Evolutionary conservation across 2,113 vertebrate genomes (phyloP).

Genomic region (Megaceryle maxima): DNA sequence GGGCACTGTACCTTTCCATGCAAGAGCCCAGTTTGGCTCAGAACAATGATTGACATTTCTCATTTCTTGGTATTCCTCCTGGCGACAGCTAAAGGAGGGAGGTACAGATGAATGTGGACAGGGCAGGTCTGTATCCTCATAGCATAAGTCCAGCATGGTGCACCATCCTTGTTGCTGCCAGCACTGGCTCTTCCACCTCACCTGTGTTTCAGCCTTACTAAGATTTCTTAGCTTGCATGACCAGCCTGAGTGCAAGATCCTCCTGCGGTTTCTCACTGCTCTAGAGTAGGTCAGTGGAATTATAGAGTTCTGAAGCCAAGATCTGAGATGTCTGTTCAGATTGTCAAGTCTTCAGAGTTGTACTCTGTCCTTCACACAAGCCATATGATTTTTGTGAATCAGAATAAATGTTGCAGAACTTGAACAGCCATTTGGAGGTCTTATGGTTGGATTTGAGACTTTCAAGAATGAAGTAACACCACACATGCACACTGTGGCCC

Average conservation of each 20-base stretch:
- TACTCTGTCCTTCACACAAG: neutral
- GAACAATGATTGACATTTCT: neutral
- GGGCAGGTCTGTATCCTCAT: neutral
- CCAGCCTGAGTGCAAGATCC: neutral
- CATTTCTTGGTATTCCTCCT: neutral
- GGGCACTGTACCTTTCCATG: neutral
- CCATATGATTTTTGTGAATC: neutral
- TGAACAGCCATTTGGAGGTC: neutral
- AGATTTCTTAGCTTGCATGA: neutral
- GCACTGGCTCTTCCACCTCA: neutral
- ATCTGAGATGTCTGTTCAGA: neutral
- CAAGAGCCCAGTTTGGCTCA: neutral
- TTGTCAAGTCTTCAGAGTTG: neutral
- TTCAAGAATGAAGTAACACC: neutral
- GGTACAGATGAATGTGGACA: neutral
- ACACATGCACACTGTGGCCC: no score
- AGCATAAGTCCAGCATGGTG: neutral
- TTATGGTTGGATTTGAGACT: neutral
- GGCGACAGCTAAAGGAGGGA: accelerated
- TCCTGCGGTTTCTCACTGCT: accelerated
- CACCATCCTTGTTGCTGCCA: neutral
- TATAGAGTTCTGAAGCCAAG: neutral
- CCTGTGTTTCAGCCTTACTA: neutral
- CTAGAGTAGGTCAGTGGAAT: neutral
- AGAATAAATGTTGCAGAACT: neutral